These are phyloP conservation scores for Mythimna ferrago DNA, from an alignment of 2,888 invertebrate genomes.

Conservation along the genomic window DNA sequence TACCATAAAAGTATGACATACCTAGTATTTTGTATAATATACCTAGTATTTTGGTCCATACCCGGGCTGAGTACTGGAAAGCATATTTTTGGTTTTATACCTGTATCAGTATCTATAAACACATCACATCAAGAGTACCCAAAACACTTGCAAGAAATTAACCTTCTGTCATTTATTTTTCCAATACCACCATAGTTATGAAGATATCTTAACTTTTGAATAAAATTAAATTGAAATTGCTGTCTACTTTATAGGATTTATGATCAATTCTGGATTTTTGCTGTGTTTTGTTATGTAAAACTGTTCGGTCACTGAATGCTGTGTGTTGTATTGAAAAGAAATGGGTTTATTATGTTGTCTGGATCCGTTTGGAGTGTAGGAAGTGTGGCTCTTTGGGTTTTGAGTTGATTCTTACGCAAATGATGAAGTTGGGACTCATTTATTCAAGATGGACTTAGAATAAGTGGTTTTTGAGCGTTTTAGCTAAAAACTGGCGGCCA, in stretches of 20 bases:
- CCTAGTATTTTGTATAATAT: no score
- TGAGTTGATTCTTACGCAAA: constrained; percentile 45
- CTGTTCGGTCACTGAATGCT: constrained; percentile 20
- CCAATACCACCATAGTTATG: constrained; percentile 34
- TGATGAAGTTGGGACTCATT: constrained; percentile 16
- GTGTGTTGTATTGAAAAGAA: constrained; percentile 49
- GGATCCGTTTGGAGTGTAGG: constrained; percentile 59
- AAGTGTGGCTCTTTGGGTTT: constrained; percentile 36
- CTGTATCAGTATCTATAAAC: no score
- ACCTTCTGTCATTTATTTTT: constrained; percentile 7
- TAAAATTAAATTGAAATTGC: constrained; percentile 63
- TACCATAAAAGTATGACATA: no score
- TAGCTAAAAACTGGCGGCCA: no score
- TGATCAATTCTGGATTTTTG: constrained; percentile 59
- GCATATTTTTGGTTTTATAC: no score
- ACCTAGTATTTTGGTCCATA: no score
- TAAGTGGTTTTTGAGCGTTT: neutral
- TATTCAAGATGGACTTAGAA: neutral
- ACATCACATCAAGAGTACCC: no score
- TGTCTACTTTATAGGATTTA: constrained; percentile 67
- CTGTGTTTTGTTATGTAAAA: constrained; percentile 62
- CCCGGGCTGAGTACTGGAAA: no score
- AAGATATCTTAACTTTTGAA: constrained; percentile 62
- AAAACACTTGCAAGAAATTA: no score
- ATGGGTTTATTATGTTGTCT: constrained; percentile 53